These are phyloP conservation scores for Chanos chanos DNA, from an alignment of 2,797 vertebrate species.

Conservation along the genomic window DNA sequence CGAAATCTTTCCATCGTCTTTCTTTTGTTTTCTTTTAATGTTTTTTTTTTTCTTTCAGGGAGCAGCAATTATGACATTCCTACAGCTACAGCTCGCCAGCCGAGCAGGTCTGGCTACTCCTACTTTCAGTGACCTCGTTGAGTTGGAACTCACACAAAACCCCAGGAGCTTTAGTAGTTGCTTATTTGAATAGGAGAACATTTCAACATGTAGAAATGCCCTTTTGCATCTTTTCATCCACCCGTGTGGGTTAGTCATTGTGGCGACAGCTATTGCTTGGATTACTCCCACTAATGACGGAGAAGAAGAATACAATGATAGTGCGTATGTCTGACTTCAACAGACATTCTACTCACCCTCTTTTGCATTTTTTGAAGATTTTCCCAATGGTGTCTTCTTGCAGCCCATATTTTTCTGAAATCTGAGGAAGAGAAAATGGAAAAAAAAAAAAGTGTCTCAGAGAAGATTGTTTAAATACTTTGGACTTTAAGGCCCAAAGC, in stretches of 20 bases:
- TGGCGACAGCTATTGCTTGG: too few species aligned
- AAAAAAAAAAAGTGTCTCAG: background rate
- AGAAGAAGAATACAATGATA: too few species aligned
- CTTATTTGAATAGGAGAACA: background rate
- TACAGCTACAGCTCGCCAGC: constrained; percentile 45
- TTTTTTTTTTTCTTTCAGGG: constrained; percentile 44
- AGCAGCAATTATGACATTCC: constrained; percentile 65
- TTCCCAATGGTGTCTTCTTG: constrained; percentile 90
- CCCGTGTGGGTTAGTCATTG: too few species aligned
- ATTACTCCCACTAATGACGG: too few species aligned
- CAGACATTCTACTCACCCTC: constrained; percentile 81
- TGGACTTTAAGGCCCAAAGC: too few species aligned
- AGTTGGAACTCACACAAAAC: constrained; percentile 24
- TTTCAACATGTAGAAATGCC: constrained; percentile 16
- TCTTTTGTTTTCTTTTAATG: constrained; percentile 28
- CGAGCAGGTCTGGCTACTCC: constrained; percentile 52
- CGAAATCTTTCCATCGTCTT: constrained; percentile 53
- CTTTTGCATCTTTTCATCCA: constrained; percentile 3
- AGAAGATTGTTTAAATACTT: too few species aligned
- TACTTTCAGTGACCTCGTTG: constrained; percentile 35
- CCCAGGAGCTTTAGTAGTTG: constrained; percentile 23
- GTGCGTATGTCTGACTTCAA: background rate
- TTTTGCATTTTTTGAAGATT: constrained; percentile 98
- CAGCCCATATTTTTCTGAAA: constrained; percentile 95
- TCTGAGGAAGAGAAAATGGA: constrained; percentile 65